Conservation (phyloP, 1,140 invertebrate species). For the Drosophila pseudoananassae region DNA sequence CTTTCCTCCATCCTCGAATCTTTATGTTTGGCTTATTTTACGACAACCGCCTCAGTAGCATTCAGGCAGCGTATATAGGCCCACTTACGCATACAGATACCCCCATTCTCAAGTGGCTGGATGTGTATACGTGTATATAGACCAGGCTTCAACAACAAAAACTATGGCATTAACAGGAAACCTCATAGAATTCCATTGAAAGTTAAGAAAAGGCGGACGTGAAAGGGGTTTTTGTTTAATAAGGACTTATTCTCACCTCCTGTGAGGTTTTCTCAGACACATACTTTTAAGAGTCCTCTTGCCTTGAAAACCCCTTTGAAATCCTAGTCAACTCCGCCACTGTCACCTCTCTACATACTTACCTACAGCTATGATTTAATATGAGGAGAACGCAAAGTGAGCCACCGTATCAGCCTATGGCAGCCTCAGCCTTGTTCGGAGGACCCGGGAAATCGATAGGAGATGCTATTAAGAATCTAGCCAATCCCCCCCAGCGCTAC, state of each 20-base stretch:
- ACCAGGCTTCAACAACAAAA: slow-evolving; percentile 25
- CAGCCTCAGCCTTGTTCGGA: slow-evolving; percentile 42
- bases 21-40: slow-evolving; percentile 59
- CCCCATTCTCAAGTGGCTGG: slow-evolving; percentile 50
- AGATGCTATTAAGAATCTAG: slow-evolving; percentile 20
- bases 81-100: slow-evolving; percentile 14
- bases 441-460: slow-evolving; percentile 63
- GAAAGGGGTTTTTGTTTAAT: not conserved
- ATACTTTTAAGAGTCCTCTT: not conserved
- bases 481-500: slow-evolving; percentile 1
- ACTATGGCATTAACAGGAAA: slow-evolving; percentile 38
- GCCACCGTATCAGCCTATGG: slow-evolving; percentile 9
- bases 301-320: not conserved
- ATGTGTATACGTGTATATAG: slow-evolving; percentile 12
- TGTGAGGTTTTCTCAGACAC: not conserved
- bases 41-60: slow-evolving; percentile 37
- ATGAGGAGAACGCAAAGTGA: slow-evolving; percentile 25
- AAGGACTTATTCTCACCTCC: too few species aligned
- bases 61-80: not conserved
- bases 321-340: not conserved
- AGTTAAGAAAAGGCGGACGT: slow-evolving; percentile 26
- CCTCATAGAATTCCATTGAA: slow-evolving; percentile 58
- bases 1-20: not conserved
- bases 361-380: slow-evolving; percentile 58
- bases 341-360: not conserved